phyloP scores from a whole-genome alignment of 1,140 invertebrate genomes.

The Drosophila micromelanica region DNA sequence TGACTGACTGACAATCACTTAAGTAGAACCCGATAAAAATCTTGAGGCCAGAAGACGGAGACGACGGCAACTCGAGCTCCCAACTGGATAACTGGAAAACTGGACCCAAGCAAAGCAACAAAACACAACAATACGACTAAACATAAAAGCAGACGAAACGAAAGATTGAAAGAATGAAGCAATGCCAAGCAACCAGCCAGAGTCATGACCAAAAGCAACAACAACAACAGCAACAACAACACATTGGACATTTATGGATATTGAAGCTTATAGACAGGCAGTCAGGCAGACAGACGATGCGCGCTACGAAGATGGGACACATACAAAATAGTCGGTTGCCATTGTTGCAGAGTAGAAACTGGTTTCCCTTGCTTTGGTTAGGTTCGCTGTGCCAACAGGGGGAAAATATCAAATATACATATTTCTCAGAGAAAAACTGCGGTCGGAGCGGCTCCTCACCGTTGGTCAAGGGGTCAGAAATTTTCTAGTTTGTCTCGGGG shows the following conservation, averaged over 20 bases:
- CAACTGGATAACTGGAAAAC: conserved; percentile 18
- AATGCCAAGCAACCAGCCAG: conserved; percentile 49
- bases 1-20: conserved; percentile 83
- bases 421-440: conserved; percentile 63
- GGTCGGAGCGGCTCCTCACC: conserved; percentile 21
- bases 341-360: conserved; percentile 60
- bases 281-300: conserved; percentile 49
- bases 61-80: conserved; percentile 36
- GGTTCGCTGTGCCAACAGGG: conserved; percentile 18
- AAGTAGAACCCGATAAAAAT: conserved; percentile 83
- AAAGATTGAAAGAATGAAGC: conserved; percentile 39
- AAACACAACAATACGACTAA: conserved; percentile 9
- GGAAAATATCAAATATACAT: conserved; percentile 13
- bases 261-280: conserved; percentile 79
- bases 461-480: conserved; percentile 71
- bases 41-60: conserved; percentile 52
- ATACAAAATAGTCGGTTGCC: conserved; percentile 32
- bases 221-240: conserved; percentile 59
- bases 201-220: conserved; percentile 70
- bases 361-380: conserved; percentile 42
- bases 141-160: conserved; percentile 37
- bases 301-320: neutral
- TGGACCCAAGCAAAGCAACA: conserved; percentile 18
- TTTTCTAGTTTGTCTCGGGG: conserved; percentile 26
- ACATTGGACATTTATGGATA: conserved; percentile 81